phyloP scores from a whole-genome alignment of 2,888 invertebrate genomes.

The Pterobdella sp. region DNA sequence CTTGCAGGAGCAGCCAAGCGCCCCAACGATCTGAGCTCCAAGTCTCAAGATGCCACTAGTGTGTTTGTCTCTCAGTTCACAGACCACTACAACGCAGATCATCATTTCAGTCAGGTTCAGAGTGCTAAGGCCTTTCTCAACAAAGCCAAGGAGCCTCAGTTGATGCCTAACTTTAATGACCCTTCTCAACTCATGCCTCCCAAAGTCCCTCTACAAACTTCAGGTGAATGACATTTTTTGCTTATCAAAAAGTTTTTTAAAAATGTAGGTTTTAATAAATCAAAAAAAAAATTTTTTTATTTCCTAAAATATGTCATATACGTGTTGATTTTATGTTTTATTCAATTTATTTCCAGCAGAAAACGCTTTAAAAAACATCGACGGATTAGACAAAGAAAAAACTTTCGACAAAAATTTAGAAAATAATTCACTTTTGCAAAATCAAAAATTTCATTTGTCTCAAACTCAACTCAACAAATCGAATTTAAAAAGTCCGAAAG shows the following conservation, averaged over 20 bases:
- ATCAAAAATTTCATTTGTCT: neutral
- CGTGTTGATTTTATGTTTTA: too few relatives aligned
- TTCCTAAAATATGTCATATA: too few relatives aligned
- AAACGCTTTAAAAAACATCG: neutral
- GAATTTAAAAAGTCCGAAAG: neutral
- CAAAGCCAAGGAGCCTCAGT: neutral
- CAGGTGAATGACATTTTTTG: conserved; percentile 7
- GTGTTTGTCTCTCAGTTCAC: conserved; percentile 27
- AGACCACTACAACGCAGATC: conserved; percentile 27
- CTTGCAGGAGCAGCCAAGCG: neutral
- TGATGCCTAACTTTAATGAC: neutral
- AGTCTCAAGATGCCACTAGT: conserved; percentile 11
- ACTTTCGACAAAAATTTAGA: neutral
- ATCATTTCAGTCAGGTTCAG: conserved; percentile 14
- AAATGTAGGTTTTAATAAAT: too few relatives aligned
- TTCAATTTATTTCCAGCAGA: too few relatives aligned
- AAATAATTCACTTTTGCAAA: neutral
- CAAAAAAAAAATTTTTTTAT: too few relatives aligned
- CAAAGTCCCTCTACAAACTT: conserved; percentile 15
- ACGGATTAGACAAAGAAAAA: neutral
- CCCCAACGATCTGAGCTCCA: neutral
- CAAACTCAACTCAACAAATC: neutral
- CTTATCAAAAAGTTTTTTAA: too few relatives aligned
- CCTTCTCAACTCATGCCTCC: neutral
- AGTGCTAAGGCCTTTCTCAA: conserved; percentile 19